Evolutionary conservation across 2,113 vertebrate genomes (phyloP), one percentile per base, ranked within the genome.

Genomic region (Raja brachyura): DNA sequence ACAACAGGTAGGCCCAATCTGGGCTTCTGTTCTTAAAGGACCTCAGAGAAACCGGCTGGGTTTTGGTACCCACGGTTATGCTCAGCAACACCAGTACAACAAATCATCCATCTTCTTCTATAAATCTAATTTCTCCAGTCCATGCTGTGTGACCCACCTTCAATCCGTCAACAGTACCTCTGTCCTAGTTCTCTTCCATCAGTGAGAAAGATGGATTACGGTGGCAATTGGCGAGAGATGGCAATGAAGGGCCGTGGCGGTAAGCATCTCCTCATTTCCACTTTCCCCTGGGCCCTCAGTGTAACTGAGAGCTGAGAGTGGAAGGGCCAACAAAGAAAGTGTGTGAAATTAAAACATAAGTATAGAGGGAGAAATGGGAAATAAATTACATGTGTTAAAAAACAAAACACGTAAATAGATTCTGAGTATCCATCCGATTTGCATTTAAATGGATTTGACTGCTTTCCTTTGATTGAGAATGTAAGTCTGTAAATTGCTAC

Each of bases 381-480:
- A 92, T 90, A 90, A 90, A 90, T 70, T 48, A 68, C 25, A 70
- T 28, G 66, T 39, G n/a, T 90, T 66, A 92, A 92, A 88, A 92
- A 92, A 92, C 70, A 39, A 31, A 61, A 70, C 90, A 92, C 39
- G 33, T 92, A 74, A 92, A 92, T 92, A 54, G 90, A 92, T 92
- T 92, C 39, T 54, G 68, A 73, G 22, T 48, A 92, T 92, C 70
- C 48, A 74, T 48, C 90, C 33, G 70, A 92, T 92, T 92, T 92
- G 39, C 90, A 92, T 92, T 54, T 92, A 92, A 92, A 92, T 92
- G 39, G 88, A 20, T 92, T 73, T 92, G 68, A 92, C 66, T 92
- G 22, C 8, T 28, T 54, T 39, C 31, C 68, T 54, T 74, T 92
- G 90, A 74, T 92, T 92, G 90, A 92, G 90, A 73, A 92, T 74